These are phyloP conservation scores for Phalera bucephala DNA, from an alignment of 2,888 invertebrate species.

Conservation along the genomic window DNA sequence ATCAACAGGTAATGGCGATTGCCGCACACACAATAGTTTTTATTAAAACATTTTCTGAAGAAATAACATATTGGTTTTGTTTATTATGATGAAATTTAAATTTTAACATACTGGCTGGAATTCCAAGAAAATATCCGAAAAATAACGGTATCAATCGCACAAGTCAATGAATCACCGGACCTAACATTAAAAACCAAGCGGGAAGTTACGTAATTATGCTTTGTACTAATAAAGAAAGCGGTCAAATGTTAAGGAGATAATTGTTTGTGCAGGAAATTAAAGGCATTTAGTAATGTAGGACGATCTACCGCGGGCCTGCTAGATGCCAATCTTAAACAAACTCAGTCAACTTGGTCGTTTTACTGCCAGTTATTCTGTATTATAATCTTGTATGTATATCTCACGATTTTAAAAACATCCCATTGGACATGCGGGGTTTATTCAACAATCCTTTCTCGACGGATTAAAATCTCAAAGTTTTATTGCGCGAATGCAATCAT, in stretches of 20 bases:
- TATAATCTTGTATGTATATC: conserved; percentile 35
- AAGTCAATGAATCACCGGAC: conserved; percentile 15
- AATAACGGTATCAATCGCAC: neutral
- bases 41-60: neutral
- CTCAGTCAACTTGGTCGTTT: conserved; percentile 26
- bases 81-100: no score
- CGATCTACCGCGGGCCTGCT: conserved; percentile 47
- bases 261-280: conserved; percentile 80
- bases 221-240: conserved; percentile 73
- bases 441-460: conserved; percentile 1
- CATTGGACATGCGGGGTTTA: conserved; percentile 25
- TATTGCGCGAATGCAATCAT: neutral
- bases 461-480: neutral
- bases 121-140: neutral
- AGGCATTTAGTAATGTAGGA: conserved; percentile 72
- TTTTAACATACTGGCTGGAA: no score
- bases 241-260: conserved; percentile 82
- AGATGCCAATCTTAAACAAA: conserved; percentile 38
- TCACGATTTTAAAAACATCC: conserved; percentile 34
- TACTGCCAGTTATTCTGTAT: conserved; percentile 25
- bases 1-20: neutral
- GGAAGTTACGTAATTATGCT: conserved; percentile 62
- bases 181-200: conserved; percentile 27
- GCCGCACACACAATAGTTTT: neutral
- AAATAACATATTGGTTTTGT: neutral